phyloP scores from a whole-genome alignment of 1,140 invertebrate genomes.

The Drosophila nannoptera region DNA sequence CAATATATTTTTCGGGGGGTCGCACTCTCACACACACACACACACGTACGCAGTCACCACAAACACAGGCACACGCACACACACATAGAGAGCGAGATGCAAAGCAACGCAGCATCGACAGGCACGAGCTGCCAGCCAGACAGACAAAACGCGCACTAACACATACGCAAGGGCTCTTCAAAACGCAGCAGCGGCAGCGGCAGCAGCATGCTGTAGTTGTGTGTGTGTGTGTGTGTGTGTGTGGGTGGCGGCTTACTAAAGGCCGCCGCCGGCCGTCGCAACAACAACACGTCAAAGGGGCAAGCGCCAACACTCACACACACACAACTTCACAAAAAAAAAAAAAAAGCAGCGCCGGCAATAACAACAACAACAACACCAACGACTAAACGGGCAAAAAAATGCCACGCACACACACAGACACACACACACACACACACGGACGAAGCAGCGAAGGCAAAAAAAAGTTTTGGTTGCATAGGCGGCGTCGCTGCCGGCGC shows the following conservation, averaged over 20 bases:
- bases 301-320: conserved; percentile 42
- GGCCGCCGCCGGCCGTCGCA: conserved; percentile 71
- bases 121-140: conserved; percentile 63
- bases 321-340: conserved; percentile 60
- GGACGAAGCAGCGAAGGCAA: conserved; percentile 37
- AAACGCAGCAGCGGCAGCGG: conserved; percentile 59
- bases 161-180: conserved; percentile 56
- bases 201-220: conserved; percentile 39
- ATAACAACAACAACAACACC: conserved; percentile 61
- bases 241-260: conserved; percentile 62
- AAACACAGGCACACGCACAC: conserved; percentile 47
- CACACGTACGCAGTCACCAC: too few relatives aligned
- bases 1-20: conserved; percentile 79
- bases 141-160: conserved; percentile 75
- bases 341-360: conserved; percentile 46
- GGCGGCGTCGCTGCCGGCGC: conserved; percentile 67
- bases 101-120: conserved; percentile 63
- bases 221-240: conserved; percentile 28
- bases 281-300: conserved; percentile 44
- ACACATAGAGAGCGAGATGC: conserved; percentile 40
- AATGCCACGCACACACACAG: conserved; percentile 51
- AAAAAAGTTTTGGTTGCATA: conserved; percentile 72
- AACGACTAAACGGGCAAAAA: conserved; percentile 65
- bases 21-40: conserved; percentile 48
- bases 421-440: conserved; percentile 41